phyloP scores from a whole-genome alignment of 2,797 vertebrate genomes.

The Erpetoichthys calabaricus region DNA sequence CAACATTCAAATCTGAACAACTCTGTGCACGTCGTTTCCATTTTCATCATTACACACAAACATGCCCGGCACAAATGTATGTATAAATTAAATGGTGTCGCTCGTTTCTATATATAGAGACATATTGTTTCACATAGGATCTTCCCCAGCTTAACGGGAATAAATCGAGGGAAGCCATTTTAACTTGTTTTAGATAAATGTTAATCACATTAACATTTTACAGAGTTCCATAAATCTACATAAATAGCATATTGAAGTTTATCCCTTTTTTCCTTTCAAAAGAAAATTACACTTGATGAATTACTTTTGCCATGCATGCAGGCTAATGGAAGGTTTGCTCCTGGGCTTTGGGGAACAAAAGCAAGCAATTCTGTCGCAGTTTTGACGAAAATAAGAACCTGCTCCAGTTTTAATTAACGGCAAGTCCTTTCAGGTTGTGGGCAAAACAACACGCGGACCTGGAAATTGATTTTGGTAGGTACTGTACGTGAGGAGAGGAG shows the following conservation, averaged over 20 bases:
- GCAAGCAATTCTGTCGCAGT: slow-evolving; percentile 49
- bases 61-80: no score
- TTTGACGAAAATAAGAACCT: slow-evolving; percentile 63
- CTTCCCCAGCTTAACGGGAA: no score
- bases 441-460: slow-evolving; percentile 44
- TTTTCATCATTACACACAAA: no score
- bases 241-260: slow-evolving; percentile 65
- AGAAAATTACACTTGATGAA: slow-evolving; percentile 66
- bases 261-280: slow-evolving; percentile 56
- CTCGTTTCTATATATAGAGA: no score
- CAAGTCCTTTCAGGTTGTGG: slow-evolving; percentile 43
- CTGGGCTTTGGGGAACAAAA: slow-evolving; percentile 65
- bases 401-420: slow-evolving; percentile 70
- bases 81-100: no score
- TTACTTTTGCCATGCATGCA: slow-evolving; percentile 65
- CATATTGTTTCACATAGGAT: no score
- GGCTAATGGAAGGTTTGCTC: slow-evolving; percentile 68
- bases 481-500: no score
- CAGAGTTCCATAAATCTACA: slow-evolving; percentile 65
- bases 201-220: slow-evolving; percentile 70
- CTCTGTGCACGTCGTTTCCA: no score
- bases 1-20: no score
- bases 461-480: slow-evolving; percentile 44
- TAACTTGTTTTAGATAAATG: slow-evolving; percentile 66
- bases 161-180: slow-evolving; percentile 17